Percentiles rank a stretch among this genome's conserved stretches.
phyloP scores from a whole-genome alignment of 1,140 invertebrate species.

The Macrosteles quadrilineatus region DNA sequence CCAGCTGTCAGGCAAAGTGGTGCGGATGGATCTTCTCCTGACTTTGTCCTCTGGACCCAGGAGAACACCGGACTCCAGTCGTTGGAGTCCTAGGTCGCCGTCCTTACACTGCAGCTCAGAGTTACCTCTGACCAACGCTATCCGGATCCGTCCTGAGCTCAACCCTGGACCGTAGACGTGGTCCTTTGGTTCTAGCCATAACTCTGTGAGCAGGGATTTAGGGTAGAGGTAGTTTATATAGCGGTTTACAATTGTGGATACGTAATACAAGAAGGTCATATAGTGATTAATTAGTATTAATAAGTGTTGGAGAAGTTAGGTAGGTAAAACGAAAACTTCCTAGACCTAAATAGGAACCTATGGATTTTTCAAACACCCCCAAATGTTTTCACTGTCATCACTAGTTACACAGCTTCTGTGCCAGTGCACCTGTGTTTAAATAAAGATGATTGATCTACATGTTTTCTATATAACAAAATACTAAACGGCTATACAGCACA shows the following conservation, averaged over 20 bases:
- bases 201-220: slow-evolving; percentile 30
- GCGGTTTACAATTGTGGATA: no score
- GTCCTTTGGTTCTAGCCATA: slow-evolving; percentile 39
- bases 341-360: no score
- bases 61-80: slow-evolving; percentile 35
- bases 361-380: no score
- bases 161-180: slow-evolving; percentile 37
- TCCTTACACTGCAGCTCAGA: slow-evolving; percentile 19
- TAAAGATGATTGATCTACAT: no score
- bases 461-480: not conserved
- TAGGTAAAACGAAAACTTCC: no score
- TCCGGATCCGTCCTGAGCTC: slow-evolving; percentile 36
- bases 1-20: slow-evolving; percentile 49
- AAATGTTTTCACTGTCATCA: no score
- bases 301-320: no score
- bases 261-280: no score
- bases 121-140: slow-evolving; percentile 37
- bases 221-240: no score
- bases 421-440: no score
- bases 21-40: slow-evolving; percentile 26
- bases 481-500: slow-evolving; percentile 19
- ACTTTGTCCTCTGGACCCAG: slow-evolving; percentile 34
- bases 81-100: slow-evolving; percentile 31
- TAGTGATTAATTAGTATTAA: no score
- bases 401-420: no score